These are phyloP conservation scores for Trachelus iudaicus DNA, from an alignment of 2,888 invertebrate species.

Conservation along the genomic window DNA sequence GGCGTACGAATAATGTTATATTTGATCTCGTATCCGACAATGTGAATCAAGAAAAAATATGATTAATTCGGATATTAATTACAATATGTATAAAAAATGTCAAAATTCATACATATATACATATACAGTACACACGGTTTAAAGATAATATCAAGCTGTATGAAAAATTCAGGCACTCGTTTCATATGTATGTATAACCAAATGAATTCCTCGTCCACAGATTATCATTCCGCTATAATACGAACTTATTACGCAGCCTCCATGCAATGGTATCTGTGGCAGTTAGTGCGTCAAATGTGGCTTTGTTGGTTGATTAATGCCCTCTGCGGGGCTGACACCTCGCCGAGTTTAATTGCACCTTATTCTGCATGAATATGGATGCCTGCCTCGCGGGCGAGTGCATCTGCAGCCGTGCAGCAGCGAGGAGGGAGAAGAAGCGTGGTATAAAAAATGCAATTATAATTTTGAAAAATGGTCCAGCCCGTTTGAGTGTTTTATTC, in stretches of 20 bases:
- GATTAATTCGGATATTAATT: not conserved
- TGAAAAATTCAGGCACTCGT: not conserved
- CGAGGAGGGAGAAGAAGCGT: conserved; percentile 10
- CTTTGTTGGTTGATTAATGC: conserved; percentile 64
- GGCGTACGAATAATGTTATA: not conserved
- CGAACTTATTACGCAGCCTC: conserved; percentile 56
- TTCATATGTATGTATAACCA: not conserved
- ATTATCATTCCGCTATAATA: conserved; percentile 52
- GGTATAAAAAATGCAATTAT: conserved; percentile 61
- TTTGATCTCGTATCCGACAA: not conserved
- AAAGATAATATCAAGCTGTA: not conserved
- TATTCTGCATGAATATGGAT: conserved; percentile 66
- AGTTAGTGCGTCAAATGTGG: conserved; percentile 60
- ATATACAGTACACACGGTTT: too few relatives aligned
- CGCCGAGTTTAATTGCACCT: conserved; percentile 65
- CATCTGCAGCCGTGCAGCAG: not conserved
- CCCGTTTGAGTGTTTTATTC: not conserved
- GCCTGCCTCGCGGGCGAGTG: conserved; percentile 56
- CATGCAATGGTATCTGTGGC: conserved; percentile 56
- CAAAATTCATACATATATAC: too few relatives aligned
- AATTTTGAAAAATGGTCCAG: conserved; percentile 60
- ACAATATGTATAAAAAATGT: too few relatives aligned
- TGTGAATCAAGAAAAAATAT: not conserved
- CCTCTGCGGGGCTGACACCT: conserved; percentile 62
- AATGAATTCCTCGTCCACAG: not conserved